Conservation (phyloP, 2,797 vertebrate species). For the Myioborus melanocephalus region DNA sequence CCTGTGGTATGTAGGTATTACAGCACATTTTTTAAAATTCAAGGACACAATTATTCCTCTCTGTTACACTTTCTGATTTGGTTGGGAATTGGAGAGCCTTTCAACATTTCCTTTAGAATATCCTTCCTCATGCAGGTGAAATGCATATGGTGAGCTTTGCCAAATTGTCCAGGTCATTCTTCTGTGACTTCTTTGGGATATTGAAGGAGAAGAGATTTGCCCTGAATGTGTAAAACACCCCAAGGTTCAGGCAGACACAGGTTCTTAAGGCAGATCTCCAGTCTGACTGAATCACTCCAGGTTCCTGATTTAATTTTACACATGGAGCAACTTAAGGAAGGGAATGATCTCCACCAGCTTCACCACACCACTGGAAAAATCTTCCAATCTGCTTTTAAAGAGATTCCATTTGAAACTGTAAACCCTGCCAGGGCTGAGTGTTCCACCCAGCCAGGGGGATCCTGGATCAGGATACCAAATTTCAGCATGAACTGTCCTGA, state of each 20-base stretch:
- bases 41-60: neutral
- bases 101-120: neutral
- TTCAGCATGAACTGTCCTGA: neutral
- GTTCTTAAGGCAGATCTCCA: neutral
- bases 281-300: neutral
- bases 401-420: neutral
- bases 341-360: neutral
- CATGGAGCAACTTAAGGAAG: neutral
- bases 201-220: neutral
- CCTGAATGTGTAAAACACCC: neutral
- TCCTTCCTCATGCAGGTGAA: neutral
- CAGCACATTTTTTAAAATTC: neutral
- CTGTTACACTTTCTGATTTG: neutral
- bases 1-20: slow-evolving; percentile 60
- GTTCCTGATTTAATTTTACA: neutral
- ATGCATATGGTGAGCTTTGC: neutral
- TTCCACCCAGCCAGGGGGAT: neutral
- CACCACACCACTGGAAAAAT: neutral
- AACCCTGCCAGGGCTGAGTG: neutral
- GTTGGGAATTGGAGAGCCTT: neutral
- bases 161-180: accelerated
- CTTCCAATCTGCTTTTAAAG: neutral
- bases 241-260: neutral
- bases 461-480: neutral
- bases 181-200: neutral